Base-by-base conservation (phyloP, 2,888 invertebrate species). In the Lithophane socia region DNA sequence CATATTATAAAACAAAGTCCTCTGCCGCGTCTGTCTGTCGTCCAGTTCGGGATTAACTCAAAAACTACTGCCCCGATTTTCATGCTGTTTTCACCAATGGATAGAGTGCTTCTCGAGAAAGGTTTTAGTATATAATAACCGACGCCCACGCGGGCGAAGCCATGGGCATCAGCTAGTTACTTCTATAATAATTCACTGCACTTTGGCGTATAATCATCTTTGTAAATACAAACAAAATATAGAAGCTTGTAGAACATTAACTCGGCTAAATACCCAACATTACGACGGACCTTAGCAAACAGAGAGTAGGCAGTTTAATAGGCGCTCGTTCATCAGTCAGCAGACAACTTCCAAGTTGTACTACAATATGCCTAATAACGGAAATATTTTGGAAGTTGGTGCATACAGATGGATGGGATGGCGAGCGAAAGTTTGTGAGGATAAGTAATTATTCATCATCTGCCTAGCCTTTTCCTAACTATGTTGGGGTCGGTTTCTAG, bases 291-390 rank as follows among this genome's bases (percentile, higher is more conserved):
- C 68, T 69, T 58, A 67, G 56, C 74, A 58, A 84, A 82, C 73
- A 79, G 64, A 16, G 60, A 65, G 75, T 82, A 76, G 72, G 86
- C 80, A 82, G 79, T 77, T 76, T 73, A 78, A 47, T 69, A 77
- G 67, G 66, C n/a, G 71, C 74, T 84, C 82, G 79, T 80, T 87
- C 79, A 79, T 85, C 83, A 80, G 83, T 75, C 76, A 72, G 64
- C 72, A 82, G 85, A 63, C 66, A 75, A 84, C 71, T 80, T 68
- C 77, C 54, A 79, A 86, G 75, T 86, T 83, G 79, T 86, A 75
- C 66, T 85, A 86, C 86, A 88, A 89, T 86, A 86, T 84, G 80
- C 82, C 81, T 88, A 87, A 87, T 86, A 87, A 85, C 79, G 69
- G 79, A 87, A 89, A 86, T 86, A 87, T 88, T 87, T 84, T 52